Conservation (phyloP, 1,140 invertebrate genomes). For the Trachymyrmex septentrionalis region DNA sequence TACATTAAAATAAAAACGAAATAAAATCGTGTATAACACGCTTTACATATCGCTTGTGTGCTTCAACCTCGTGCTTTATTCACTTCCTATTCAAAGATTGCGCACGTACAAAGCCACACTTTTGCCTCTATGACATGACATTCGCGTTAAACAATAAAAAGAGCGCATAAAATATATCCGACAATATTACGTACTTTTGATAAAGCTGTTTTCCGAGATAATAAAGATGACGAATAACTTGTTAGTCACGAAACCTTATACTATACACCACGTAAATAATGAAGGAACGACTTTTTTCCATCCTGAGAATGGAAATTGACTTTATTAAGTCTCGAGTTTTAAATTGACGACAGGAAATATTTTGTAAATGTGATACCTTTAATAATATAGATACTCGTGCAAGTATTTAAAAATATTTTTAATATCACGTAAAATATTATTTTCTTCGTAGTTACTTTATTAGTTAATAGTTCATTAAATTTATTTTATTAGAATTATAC, state of each 20-base stretch:
- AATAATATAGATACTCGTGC: neutral
- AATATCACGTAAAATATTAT: neutral
- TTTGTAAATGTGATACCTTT: neutral
- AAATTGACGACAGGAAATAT: slow-evolving; percentile 41
- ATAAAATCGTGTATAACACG: slow-evolving; percentile 26
- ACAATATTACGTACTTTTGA: slow-evolving; percentile 9
- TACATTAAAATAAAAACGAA: slow-evolving; percentile 25
- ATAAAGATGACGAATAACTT: slow-evolving; percentile 24
- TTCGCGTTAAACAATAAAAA: neutral
- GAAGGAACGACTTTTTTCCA: slow-evolving; percentile 14
- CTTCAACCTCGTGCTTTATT: slow-evolving; percentile 7
- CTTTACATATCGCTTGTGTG: slow-evolving; percentile 25
- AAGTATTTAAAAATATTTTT: neutral
- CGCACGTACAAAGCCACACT: neutral
- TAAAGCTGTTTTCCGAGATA: neutral
- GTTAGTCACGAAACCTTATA: slow-evolving; percentile 38
- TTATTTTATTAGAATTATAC: neutral
- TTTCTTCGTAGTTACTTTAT: neutral
- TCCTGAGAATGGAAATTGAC: neutral
- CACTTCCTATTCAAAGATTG: slow-evolving; percentile 23
- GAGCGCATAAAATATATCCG: neutral
- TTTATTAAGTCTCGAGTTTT: slow-evolving; percentile 50
- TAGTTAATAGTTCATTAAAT: neutral
- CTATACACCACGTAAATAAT: slow-evolving; percentile 45
- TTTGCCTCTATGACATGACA: neutral